Conservation (phyloP, 1,140 invertebrate genomes). For the Elymnias hypermnestra region DNA sequence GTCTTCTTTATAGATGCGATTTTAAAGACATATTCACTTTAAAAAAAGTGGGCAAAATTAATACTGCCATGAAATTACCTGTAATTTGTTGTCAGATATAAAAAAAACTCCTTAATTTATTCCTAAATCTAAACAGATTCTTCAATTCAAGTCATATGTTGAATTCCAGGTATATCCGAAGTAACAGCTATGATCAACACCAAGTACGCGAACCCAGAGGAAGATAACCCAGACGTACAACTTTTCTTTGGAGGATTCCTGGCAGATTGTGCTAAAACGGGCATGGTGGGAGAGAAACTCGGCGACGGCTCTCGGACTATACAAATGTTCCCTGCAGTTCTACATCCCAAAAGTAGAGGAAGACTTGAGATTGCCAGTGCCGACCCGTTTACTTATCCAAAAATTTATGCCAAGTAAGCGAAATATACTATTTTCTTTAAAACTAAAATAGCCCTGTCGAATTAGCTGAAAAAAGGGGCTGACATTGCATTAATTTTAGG, state of each 20-base stretch:
- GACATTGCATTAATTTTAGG: no score
- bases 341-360: constrained; percentile 90
- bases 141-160: no score
- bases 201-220: constrained; percentile 83
- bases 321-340: constrained; percentile 80
- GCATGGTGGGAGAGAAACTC: constrained; percentile 86
- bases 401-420: constrained; percentile 68
- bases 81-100: no score
- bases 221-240: constrained; percentile 90
- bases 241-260: constrained; percentile 90
- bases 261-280: constrained; percentile 88
- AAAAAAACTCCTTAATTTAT: no score
- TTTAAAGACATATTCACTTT: no score
- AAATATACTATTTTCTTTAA: no score
- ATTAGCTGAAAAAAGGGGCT: no score
- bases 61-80: no score
- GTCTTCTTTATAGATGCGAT: no score
- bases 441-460: no score
- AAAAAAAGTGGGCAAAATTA: no score
- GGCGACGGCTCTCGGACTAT: constrained; percentile 79
- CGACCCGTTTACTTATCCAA: constrained; percentile 80
- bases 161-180: constrained; percentile 82
- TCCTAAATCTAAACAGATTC: no score
- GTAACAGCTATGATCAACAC: constrained; percentile 89
- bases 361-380: constrained; percentile 82